These are phyloP conservation scores for Cossypha polioptera DNA, from an alignment of 2,797 vertebrate genomes.

Conservation along the genomic window DNA sequence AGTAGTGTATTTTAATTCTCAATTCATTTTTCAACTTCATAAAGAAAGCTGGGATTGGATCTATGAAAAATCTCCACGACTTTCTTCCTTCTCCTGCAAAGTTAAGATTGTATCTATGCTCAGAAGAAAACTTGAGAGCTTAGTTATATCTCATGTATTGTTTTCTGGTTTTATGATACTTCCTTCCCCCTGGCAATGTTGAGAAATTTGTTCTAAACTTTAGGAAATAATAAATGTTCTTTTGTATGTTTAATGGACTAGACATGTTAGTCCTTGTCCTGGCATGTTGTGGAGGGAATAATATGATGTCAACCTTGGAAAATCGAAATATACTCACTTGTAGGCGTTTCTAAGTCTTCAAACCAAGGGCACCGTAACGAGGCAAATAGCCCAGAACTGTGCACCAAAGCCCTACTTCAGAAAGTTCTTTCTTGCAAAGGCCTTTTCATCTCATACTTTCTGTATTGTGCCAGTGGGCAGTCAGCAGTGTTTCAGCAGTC, in stretches of 20 bases:
- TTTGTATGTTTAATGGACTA: not conserved
- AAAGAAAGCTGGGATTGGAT: not conserved
- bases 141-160: not conserved
- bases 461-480: not conserved
- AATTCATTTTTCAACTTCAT: not conserved
- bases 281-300: not conserved
- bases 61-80: not conserved
- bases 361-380: not conserved
- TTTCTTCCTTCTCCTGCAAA: not conserved
- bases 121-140: not conserved
- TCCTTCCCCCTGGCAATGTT: not conserved
- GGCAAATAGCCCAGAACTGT: not conserved
- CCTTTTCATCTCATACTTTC: not conserved
- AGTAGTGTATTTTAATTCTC: not conserved
- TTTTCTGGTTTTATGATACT: not conserved
- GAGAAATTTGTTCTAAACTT: not conserved
- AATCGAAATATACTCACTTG: not conserved
- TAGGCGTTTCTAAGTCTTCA: not conserved
- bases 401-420: not conserved
- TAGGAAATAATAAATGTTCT: not conserved
- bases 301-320: not conserved
- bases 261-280: not conserved
- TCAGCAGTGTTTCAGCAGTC: not conserved
- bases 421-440: not conserved
- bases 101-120: not conserved